Conservation (phyloP, 2,797 vertebrate genomes). For the Neosilurus mollespiculum region DNA sequence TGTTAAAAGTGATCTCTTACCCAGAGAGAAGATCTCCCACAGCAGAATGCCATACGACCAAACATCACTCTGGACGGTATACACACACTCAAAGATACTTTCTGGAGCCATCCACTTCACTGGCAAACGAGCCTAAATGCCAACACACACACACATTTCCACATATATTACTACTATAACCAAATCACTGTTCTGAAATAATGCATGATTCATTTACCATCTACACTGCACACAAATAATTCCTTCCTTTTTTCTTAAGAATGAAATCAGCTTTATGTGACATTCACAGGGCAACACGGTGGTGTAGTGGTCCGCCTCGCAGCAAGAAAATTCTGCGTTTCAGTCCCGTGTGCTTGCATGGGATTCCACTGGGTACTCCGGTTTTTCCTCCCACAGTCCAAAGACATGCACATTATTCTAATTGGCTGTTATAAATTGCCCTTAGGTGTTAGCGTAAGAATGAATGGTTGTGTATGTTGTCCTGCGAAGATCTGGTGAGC, state of each 20-base stretch:
- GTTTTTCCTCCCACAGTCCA: too few species aligned
- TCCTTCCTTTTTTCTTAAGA: not conserved
- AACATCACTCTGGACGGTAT: constrained; percentile 96
- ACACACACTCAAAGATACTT: constrained; percentile 96
- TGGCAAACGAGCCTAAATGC: constrained; percentile 87
- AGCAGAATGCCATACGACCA: constrained; percentile 98
- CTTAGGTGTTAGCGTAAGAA: too few species aligned
- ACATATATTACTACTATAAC: not conserved
- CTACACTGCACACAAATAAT: not conserved
- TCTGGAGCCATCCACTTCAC: constrained; percentile 99
- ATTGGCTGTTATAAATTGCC: too few species aligned
- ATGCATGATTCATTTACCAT: not conserved
- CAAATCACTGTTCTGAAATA: not conserved
- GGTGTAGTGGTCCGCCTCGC: too few species aligned
- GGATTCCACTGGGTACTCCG: too few species aligned
- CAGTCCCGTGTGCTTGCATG: too few species aligned
- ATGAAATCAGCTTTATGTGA: not conserved
- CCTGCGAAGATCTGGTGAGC: too few species aligned
- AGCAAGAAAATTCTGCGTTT: too few species aligned
- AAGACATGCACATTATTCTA: too few species aligned
- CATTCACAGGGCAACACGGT: too few species aligned
- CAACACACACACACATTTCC: constrained; percentile 25
- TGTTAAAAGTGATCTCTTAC: constrained; percentile 67
- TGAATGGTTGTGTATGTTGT: too few species aligned
- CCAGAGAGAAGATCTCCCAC: constrained; percentile 99